These are phyloP conservation scores for Bombus consobrinus DNA, from an alignment of 1,140 invertebrate species.

Conservation along the genomic window DNA sequence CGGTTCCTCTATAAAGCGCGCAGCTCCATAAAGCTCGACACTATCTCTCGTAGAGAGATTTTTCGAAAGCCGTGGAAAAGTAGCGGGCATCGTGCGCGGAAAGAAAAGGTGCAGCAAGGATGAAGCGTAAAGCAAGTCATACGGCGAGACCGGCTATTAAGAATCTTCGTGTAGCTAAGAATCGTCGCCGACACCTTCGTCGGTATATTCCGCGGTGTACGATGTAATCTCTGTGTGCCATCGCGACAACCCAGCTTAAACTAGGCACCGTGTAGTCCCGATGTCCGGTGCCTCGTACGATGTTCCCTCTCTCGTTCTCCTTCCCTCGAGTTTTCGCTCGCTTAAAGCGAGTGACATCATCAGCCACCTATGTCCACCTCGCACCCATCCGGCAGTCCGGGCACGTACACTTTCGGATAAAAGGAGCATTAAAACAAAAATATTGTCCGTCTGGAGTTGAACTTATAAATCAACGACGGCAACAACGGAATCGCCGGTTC, in stretches of 20 bases:
- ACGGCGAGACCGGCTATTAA: constrained; percentile 46
- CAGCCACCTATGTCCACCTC: constrained; percentile 76
- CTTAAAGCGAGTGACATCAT: constrained; percentile 77
- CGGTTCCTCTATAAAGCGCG: background rate
- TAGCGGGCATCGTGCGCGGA: no score
- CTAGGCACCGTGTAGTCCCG: constrained; percentile 73
- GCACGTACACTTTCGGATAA: constrained; percentile 75
- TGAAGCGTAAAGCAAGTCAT: constrained; percentile 33
- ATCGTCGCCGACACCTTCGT: constrained; percentile 62
- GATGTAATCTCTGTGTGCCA: constrained; percentile 79
- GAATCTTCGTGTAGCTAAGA: constrained; percentile 59
- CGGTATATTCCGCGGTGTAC: constrained; percentile 69
- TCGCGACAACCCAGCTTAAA: constrained; percentile 76
- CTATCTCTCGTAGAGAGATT: background rate
- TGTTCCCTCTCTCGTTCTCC: constrained; percentile 58
- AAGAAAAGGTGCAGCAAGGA: background rate
- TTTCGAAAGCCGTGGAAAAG: background rate
- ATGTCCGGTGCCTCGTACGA: constrained; percentile 71
- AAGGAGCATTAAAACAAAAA: constrained; percentile 74
- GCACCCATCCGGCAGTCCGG: constrained; percentile 71
- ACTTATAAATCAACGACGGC: constrained; percentile 75
- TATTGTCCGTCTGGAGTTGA: constrained; percentile 74
- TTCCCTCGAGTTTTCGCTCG: constrained; percentile 26
- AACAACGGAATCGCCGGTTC: constrained; percentile 59
- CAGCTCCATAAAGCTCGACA: background rate